Conservation (phyloP, 2,888 invertebrate species). For the Tenthredo livida region DNA sequence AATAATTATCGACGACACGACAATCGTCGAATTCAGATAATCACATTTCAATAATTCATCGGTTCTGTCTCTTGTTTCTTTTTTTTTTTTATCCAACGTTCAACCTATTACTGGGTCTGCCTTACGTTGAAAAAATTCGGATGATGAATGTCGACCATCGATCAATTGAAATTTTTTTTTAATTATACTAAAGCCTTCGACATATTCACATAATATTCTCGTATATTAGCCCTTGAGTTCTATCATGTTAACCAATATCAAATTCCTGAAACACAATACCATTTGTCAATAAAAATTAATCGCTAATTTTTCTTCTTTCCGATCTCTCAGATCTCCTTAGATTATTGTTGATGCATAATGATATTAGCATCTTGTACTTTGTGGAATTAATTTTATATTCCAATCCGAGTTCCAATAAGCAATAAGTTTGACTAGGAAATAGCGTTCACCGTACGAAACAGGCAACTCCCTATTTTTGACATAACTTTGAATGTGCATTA, state of each 20-base stretch:
- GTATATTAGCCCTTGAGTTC: background rate
- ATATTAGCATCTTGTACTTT: too few species aligned
- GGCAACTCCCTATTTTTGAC: too few species aligned
- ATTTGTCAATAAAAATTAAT: background rate
- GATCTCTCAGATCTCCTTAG: background rate
- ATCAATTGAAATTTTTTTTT: constrained; percentile 7
- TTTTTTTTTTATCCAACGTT: background rate
- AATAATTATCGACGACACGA: background rate
- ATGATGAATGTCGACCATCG: constrained; percentile 13
- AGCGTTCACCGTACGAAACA: too few species aligned
- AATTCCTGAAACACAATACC: background rate
- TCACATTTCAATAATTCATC: constrained; percentile 5
- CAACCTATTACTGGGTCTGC: background rate
- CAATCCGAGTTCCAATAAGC: too few species aligned
- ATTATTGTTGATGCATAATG: background rate
- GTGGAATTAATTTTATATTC: too few species aligned
- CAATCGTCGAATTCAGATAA: background rate
- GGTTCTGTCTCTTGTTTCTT: background rate
- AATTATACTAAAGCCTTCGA: background rate
- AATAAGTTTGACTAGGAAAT: too few species aligned
- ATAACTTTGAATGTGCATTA: too few species aligned
- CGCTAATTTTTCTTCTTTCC: background rate
- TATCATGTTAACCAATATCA: background rate
- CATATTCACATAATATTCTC: background rate
- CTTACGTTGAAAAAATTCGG: background rate